phyloP scores from a whole-genome alignment of 1,140 invertebrate genomes.

The Hyposmocoma kahamanoa region DNA sequence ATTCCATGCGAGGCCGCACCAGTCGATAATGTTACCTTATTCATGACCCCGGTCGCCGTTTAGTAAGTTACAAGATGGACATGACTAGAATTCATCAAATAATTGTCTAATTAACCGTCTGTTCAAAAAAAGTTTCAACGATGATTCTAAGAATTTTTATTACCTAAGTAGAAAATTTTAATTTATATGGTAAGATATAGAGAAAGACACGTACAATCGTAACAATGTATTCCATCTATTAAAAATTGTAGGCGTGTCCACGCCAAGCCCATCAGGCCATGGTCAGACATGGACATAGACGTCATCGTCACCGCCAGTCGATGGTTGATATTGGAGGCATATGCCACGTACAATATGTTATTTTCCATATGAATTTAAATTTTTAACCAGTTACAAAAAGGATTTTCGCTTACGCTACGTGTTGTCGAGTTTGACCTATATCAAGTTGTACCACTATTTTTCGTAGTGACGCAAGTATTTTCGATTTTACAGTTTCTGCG shows the following conservation, averaged over 20 bases:
- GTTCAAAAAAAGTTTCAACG: too few relatives aligned
- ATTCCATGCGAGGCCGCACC: slow-evolving; percentile 40
- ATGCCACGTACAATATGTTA: slow-evolving; percentile 6
- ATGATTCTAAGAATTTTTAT: too few relatives aligned
- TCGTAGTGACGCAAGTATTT: background rate
- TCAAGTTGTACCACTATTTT: background rate
- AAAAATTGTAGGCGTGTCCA: slow-evolving; percentile 23
- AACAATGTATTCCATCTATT: too few relatives aligned
- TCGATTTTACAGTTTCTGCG: background rate
- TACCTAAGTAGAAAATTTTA: too few relatives aligned
- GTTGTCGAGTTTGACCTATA: background rate
- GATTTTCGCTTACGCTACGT: background rate
- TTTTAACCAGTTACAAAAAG: background rate
- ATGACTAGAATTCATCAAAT: slow-evolving; percentile 12
- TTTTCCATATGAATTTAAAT: slow-evolving; percentile 3
- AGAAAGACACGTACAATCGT: too few relatives aligned
- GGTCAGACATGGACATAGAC: slow-evolving; percentile 12
- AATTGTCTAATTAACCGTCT: too few relatives aligned
- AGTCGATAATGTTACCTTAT: slow-evolving; percentile 68
- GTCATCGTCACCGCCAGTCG: slow-evolving; percentile 26
- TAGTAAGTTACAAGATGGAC: slow-evolving; percentile 34
- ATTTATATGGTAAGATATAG: too few relatives aligned
- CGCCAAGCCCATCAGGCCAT: slow-evolving; percentile 20
- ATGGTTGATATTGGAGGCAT: slow-evolving; percentile 12
- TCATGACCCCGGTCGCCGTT: slow-evolving; percentile 51